Percentiles rank a stretch among this genome's conserved stretches.
These are phyloP conservation scores for Hylia prasina DNA, from an alignment of 2,113 vertebrate species.

Conservation along the genomic window DNA sequence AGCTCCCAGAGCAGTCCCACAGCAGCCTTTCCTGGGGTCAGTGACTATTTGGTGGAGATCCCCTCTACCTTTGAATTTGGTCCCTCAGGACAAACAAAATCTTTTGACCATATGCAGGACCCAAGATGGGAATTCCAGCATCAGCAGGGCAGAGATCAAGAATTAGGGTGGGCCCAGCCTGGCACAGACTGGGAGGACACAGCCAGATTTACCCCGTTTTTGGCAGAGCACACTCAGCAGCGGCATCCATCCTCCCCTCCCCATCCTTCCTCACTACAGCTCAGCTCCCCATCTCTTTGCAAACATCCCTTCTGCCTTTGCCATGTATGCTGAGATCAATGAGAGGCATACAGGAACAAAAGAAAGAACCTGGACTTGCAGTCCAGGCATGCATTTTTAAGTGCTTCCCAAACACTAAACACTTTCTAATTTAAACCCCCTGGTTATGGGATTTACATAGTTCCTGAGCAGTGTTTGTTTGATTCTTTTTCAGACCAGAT, in stretches of 20 bases:
- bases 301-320: not conserved
- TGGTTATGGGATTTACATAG: not conserved
- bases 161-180: not conserved
- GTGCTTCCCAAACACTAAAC: not conserved
- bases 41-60: not conserved
- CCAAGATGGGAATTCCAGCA: not conserved
- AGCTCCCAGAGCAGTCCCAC: not conserved
- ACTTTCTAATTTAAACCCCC: not conserved
- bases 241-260: not conserved
- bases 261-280: accelerated
- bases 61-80: not conserved
- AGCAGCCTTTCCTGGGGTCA: not conserved
- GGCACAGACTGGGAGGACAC: not conserved
- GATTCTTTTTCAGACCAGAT: not conserved
- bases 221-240: not conserved
- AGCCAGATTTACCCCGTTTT: not conserved
- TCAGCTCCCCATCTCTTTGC: not conserved
- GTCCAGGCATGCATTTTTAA: not conserved
- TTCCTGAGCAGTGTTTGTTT: not conserved
- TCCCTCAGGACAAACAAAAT: not conserved
- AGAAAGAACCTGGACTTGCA: not conserved
- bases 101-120: not conserved
- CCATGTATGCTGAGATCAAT: not conserved
- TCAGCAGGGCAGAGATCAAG: not conserved
- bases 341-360: not conserved